Conservation (phyloP, 2,797 vertebrate genomes). For the Sus cebifrons region DNA sequence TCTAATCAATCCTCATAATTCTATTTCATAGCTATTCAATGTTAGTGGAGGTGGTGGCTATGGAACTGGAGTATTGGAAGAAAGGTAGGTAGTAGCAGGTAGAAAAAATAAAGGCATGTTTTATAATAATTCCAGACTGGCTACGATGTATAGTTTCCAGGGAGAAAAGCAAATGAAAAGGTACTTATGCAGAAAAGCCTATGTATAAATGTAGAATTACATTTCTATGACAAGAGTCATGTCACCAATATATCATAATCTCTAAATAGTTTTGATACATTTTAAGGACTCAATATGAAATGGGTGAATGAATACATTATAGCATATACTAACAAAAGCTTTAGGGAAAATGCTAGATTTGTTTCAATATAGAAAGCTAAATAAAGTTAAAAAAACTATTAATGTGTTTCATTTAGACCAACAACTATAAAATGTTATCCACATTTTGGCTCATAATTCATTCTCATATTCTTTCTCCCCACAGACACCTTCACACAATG, state of each 20-base stretch:
- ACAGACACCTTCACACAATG: not conserved
- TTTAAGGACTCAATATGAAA: constrained; percentile 11
- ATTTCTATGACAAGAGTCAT: not conserved
- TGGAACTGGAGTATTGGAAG: not conserved
- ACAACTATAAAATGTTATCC: not conserved
- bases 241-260: not conserved
- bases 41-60: not conserved
- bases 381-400: not conserved
- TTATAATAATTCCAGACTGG: not conserved
- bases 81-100: not conserved
- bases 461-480: not conserved
- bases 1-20: not conserved
- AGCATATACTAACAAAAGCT: not conserved
- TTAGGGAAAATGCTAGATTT: not conserved
- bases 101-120: not conserved
- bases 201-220: not conserved
- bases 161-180: not conserved
- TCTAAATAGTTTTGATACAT: not conserved
- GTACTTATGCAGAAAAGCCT: not conserved
- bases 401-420: not conserved
- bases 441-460: not conserved
- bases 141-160: not conserved
- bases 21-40: not conserved
- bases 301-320: not conserved
- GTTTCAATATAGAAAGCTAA: not conserved